Evolutionary conservation across 2,113 vertebrate genomes (phyloP).

Genomic region (Clarias magur): DNA sequence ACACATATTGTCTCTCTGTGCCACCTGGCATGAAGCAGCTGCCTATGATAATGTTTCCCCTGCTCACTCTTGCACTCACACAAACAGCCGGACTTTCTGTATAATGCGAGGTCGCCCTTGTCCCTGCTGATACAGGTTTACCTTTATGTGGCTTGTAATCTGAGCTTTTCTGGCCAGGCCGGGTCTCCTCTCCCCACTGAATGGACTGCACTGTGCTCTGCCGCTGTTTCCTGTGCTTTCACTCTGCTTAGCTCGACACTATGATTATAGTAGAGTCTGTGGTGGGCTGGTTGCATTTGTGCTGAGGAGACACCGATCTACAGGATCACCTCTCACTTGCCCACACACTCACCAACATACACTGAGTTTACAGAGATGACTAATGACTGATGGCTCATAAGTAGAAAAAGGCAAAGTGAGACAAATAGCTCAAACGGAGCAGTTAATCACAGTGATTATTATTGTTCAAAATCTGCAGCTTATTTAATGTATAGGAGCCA

Average conservation of each 20-base stretch:
- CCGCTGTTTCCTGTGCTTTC: constrained; percentile 57
- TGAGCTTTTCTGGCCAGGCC: constrained; percentile 54
- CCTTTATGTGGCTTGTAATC: constrained; percentile 60
- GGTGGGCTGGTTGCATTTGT: constrained; percentile 41
- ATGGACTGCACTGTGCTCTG: constrained; percentile 30
- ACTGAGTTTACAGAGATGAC: neutral
- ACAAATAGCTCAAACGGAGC: neutral
- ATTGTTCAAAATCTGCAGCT: neutral
- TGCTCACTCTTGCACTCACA: constrained; percentile 26
- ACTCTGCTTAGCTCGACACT: constrained; percentile 61
- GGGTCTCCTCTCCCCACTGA: constrained; percentile 45
- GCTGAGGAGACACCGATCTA: constrained; percentile 47
- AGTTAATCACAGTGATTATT: neutral
- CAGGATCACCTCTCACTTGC: constrained; percentile 55
- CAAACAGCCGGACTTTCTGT: constrained; percentile 49
- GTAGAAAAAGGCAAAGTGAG: neutral
- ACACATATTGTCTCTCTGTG: neutral
- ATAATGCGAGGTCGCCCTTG: constrained; percentile 46
- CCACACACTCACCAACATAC: constrained; percentile 56
- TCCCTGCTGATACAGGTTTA: constrained; percentile 60
- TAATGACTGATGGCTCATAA: neutral
- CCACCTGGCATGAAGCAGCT: constrained; percentile 20
- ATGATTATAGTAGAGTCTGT: constrained; percentile 54
- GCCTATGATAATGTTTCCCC: constrained; percentile 28
- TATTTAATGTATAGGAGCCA: neutral